Evolutionary conservation across 2,797 vertebrate genomes (phyloP).

Genomic region (Ibycter americanus): DNA sequence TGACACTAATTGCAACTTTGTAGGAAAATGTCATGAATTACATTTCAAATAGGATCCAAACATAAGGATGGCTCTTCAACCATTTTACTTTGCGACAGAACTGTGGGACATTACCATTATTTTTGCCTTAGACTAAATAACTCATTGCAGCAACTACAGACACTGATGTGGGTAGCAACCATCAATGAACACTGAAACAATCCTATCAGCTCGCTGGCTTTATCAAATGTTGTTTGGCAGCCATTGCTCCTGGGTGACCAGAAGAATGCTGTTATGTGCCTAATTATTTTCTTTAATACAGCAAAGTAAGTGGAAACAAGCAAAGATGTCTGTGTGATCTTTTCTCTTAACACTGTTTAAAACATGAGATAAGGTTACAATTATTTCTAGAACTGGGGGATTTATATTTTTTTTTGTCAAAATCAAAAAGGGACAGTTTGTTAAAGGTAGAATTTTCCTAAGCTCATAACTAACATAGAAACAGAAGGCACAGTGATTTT

Average conservation of each 20-base stretch:
- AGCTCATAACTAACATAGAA: not conserved
- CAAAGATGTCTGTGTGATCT: not conserved
- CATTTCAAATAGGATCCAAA: constrained; percentile 60
- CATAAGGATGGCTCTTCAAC: constrained; percentile 41
- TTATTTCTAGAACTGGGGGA: not conserved
- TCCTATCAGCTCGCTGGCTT: not conserved
- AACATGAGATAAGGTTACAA: not conserved
- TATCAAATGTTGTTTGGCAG: not conserved
- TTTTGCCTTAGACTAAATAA: constrained; percentile 57
- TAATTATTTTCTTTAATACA: not conserved
- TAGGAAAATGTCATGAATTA: constrained; percentile 69
- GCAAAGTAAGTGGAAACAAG: not conserved
- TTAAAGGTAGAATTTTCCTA: not conserved
- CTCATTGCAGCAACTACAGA: constrained; percentile 20
- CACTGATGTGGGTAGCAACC: not conserved
- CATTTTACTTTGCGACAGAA: constrained; percentile 57
- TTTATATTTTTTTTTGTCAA: not conserved
- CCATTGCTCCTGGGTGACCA: not conserved
- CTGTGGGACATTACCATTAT: constrained; percentile 46
- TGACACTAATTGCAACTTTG: constrained; percentile 75
- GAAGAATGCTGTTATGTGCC: not conserved
- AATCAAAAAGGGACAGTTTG: not conserved
- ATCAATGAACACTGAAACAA: constrained; percentile 10
- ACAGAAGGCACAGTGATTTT: not conserved
- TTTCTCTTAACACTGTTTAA: not conserved